Evolutionary conservation across 2,797 vertebrate species (phyloP).

Genomic region (Garrulus glandarius): DNA sequence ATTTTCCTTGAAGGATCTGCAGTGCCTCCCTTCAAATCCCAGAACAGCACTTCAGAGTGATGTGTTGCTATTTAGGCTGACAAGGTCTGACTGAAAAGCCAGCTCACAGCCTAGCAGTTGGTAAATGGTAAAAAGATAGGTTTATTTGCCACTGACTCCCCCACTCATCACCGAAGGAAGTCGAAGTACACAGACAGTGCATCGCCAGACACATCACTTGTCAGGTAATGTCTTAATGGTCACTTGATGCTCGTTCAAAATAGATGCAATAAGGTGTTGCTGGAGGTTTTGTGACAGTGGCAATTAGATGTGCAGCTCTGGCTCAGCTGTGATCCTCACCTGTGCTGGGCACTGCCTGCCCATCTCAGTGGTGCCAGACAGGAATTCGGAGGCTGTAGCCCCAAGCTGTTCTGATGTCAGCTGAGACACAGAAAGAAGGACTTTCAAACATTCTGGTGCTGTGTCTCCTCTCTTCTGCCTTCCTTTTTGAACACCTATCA

Average conservation of each 20-base stretch:
- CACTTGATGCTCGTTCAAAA: background rate
- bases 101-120: conserved; percentile 13
- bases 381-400: background rate
- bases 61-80: background rate
- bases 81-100: conserved; percentile 19
- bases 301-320: background rate
- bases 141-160: background rate
- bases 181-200: background rate
- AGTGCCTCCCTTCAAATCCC: background rate
- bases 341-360: background rate
- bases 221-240: background rate
- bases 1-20: conserved; percentile 15
- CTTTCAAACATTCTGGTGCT: background rate
- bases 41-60: background rate
- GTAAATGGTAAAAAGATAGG: background rate
- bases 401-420: background rate
- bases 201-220: background rate
- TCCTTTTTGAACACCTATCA: background rate
- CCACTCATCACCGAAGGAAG: background rate
- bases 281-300: background rate
- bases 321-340: background rate
- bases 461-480: background rate
- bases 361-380: background rate
- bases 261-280: background rate
- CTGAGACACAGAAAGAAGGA: background rate